Base-by-base conservation (phyloP, 2,888 invertebrate genomes). In the Tribolium freemani region DNA sequence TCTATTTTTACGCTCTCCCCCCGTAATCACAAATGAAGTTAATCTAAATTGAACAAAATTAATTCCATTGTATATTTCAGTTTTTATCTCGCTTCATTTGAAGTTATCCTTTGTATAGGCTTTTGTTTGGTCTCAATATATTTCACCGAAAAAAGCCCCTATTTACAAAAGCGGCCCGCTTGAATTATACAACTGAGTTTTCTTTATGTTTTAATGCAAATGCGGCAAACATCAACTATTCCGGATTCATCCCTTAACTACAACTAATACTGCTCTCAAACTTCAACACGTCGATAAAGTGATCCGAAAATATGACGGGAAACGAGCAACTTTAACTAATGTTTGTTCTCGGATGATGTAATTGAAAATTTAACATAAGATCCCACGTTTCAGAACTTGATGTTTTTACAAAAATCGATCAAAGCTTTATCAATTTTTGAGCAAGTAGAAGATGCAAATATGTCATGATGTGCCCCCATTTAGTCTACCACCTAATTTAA, bases 1-100 rank as follows among this genome's bases (percentile, higher is more conserved):
- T 44, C 74, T 78, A 78, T 78, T 80, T 84, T 53, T 54, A 30
- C 56, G 38, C 31, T 51, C 56, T 53, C 82, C 80, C 66, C 67
- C 75, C 73, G 82, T 83, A 84, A 85, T 86, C 85, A 83, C 83
- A 83, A 84, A 83, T 84, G 82, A 84, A 85, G 84, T 86, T 87
- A 85, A 86, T 86, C 85, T 83, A 83, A 85, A 86, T 86, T 85
- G 85, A 84, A 85, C 82, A 82, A 85, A 86, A 86, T 86, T 86
- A 85, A 86, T 85, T 86, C 84, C 83, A 85, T 86, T 85, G 84
- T 84, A 78, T 80, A 77, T 79, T 81, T 78, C 77, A 70, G 76
- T 74, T 75, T 77, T 75, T 72, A 67, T 78, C 76, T 76, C 78
- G 72, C 74, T 79, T 64, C 71, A 71, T 72, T 76, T 71, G 64